These are phyloP conservation scores for Cryptophagus acutangulus DNA, from an alignment of 2,888 invertebrate species.

Conservation along the genomic window DNA sequence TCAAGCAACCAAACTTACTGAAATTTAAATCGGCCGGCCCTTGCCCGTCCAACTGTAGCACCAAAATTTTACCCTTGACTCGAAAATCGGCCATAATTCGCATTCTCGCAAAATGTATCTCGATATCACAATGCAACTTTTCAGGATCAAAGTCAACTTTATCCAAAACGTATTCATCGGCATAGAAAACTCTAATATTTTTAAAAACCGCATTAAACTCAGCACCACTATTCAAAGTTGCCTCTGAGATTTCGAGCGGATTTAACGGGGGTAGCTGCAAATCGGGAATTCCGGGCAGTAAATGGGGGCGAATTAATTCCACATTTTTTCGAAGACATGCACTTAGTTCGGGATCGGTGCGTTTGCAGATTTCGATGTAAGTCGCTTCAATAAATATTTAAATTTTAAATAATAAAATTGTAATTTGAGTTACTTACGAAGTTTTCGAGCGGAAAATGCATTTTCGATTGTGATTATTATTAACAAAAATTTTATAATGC, in stretches of 20 bases:
- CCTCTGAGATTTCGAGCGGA: slow-evolving; percentile 61
- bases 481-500: too few relatives aligned
- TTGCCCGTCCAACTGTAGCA: slow-evolving; percentile 64
- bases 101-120: slow-evolving; percentile 57
- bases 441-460: not conserved
- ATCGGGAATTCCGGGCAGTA: slow-evolving; percentile 59
- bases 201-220: slow-evolving; percentile 28
- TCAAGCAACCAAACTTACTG: slow-evolving; percentile 50
- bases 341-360: slow-evolving; percentile 57
- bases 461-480: too few relatives aligned
- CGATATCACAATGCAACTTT: slow-evolving; percentile 52
- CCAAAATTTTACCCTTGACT: slow-evolving; percentile 60
- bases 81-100: slow-evolving; percentile 58
- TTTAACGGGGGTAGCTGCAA: slow-evolving; percentile 63
- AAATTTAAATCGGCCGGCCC: slow-evolving; percentile 62
- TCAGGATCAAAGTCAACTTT: slow-evolving; percentile 49
- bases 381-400: slow-evolving; percentile 51
- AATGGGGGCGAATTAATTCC: slow-evolving; percentile 53
- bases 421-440: not conserved
- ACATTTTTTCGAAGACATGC: slow-evolving; percentile 57
- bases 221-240: slow-evolving; percentile 57
- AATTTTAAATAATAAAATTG: not conserved
- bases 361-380: slow-evolving; percentile 61
- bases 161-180: slow-evolving; percentile 55
- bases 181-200: slow-evolving; percentile 46